Percentiles rank a stretch among this genome's conserved stretches.
phyloP scores from a whole-genome alignment of 2,797 vertebrate species.

The Enteromius fasciolatus region DNA sequence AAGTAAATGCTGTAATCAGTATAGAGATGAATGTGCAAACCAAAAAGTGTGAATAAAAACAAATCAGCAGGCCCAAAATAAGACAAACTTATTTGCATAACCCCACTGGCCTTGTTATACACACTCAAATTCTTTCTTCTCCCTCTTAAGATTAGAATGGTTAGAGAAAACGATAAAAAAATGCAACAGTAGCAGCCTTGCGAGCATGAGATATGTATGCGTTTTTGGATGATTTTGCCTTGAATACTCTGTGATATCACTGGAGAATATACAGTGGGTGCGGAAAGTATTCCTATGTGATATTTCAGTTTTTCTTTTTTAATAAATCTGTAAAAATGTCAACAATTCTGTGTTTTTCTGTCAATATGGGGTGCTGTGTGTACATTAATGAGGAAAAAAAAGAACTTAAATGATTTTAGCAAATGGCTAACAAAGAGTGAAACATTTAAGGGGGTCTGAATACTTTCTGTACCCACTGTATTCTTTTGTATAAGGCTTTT shows the following conservation, averaged over 20 bases:
- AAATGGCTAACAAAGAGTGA: no score
- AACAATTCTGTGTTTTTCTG: no score
- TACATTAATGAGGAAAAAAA: no score
- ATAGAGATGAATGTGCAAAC: slow-evolving; percentile 5
- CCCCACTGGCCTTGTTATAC: neutral
- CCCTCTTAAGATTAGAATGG: slow-evolving; percentile 18
- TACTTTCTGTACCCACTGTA: no score
- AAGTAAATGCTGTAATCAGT: slow-evolving; percentile 12
- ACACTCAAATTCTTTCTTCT: neutral
- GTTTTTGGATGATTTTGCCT: neutral
- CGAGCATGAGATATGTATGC: neutral
- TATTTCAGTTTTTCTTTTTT: no score
- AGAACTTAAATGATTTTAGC: no score
- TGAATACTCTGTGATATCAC: neutral
- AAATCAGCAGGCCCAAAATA: neutral
- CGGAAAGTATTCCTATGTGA: no score
- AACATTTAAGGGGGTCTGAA: no score
- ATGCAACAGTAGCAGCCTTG: neutral
- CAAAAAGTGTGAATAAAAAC: slow-evolving; percentile 26
- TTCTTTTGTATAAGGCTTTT: neutral
- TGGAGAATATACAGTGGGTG: neutral
- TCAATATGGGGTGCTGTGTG: no score
- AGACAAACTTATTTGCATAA: slow-evolving; percentile 5
- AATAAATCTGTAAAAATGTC: no score
- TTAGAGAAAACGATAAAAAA: slow-evolving; percentile 9